phyloP scores from a whole-genome alignment of 2,888 invertebrate genomes.

The Oeneis ivallda region DNA sequence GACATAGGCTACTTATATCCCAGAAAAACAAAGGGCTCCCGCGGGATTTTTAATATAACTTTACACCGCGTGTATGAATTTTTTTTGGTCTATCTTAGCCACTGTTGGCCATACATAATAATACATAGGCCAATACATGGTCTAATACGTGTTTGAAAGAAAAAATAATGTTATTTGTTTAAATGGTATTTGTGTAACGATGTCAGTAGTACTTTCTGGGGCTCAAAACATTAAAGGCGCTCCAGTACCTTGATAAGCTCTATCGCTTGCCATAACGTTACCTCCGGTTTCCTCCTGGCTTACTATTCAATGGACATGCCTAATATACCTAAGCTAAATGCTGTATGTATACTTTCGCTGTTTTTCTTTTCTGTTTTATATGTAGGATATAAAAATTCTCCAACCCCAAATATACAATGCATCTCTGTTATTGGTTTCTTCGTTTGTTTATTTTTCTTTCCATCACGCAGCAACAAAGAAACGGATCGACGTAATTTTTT shows the following conservation, averaged over 20 bases:
- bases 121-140: too few species aligned
- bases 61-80: too few species aligned
- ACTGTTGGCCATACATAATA: too few species aligned
- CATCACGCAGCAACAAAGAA: too few species aligned
- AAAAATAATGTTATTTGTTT: background rate
- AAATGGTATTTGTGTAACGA: conserved; percentile 9
- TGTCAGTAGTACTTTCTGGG: conserved; percentile 33
- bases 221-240: conserved; percentile 61
- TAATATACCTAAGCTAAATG: conserved; percentile 2
- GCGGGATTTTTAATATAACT: too few species aligned
- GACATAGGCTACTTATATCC: too few species aligned
- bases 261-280: conserved; percentile 49
- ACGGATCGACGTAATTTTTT: too few species aligned
- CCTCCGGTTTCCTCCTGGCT: conserved; percentile 52
- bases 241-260: conserved; percentile 59
- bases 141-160: background rate
- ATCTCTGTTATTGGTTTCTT: too few species aligned
- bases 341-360: background rate
- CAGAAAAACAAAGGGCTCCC: too few species aligned
- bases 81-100: too few species aligned
- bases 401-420: too few species aligned
- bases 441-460: too few species aligned
- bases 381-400: background rate
- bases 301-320: conserved; percentile 40
- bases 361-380: background rate